A percentile compares a stretch with the other conserved stretches of the same genome.
Evolutionary conservation across 2,888 invertebrate species (phyloP).

Genomic region (Acleris cristana): DNA sequence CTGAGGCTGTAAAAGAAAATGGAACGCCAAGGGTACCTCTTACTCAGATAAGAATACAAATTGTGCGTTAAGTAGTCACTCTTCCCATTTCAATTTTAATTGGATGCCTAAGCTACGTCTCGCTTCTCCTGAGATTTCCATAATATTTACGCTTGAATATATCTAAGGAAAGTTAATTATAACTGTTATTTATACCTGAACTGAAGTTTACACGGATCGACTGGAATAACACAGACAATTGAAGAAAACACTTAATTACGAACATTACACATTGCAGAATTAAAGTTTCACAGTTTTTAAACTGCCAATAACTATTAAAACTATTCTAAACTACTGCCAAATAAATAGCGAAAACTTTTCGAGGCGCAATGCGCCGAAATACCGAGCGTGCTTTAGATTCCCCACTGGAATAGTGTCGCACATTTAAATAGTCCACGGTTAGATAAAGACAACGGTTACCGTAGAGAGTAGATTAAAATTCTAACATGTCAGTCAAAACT

Average conservation of each 20-base stretch:
- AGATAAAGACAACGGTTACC: too few species aligned
- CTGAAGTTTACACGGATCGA: background rate
- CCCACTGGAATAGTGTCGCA: slow-evolving; percentile 50
- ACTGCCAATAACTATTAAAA: slow-evolving; percentile 1
- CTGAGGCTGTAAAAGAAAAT: slow-evolving; percentile 28
- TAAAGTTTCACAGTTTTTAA: slow-evolving; percentile 5
- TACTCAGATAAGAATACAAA: slow-evolving; percentile 34
- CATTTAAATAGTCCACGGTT: background rate
- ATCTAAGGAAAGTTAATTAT: slow-evolving; percentile 3
- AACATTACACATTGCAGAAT: background rate
- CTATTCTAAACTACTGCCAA: slow-evolving; percentile 36
- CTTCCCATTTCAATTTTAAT: slow-evolving; percentile 28
- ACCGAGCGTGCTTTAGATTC: slow-evolving; percentile 48
- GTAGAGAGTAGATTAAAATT: too few species aligned
- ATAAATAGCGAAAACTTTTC: slow-evolving; percentile 44
- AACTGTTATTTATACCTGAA: slow-evolving; percentile 1
- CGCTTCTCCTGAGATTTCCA: slow-evolving; percentile 13
- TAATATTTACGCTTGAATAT: slow-evolving; percentile 1
- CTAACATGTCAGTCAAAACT: too few species aligned
- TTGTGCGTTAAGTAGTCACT: slow-evolving; percentile 22
- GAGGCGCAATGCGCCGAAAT: slow-evolving; percentile 43
- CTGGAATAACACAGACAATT: background rate
- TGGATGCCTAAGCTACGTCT: slow-evolving; percentile 9
- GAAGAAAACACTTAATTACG: background rate
- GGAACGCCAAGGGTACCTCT: slow-evolving; percentile 24